Conservation (phyloP, 2,888 invertebrate genomes). For the Anaspis maculata region DNA sequence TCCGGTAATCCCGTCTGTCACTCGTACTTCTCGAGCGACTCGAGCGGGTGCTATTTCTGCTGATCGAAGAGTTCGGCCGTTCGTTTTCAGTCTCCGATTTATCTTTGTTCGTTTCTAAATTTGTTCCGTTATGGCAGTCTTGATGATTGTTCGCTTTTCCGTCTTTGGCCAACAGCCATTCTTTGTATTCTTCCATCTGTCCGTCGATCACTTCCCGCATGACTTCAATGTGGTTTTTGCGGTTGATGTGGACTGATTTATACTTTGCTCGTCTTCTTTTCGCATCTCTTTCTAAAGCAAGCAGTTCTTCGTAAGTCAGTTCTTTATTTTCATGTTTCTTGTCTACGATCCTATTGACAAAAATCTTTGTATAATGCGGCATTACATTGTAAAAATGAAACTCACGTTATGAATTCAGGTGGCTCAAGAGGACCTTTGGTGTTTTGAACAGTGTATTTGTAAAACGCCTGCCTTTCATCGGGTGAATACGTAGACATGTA, state of each 20-base stretch:
- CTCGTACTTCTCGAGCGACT: constrained; percentile 6
- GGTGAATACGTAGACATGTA: constrained; percentile 42
- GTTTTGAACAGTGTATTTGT: constrained; percentile 45
- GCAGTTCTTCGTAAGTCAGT: constrained; percentile 41
- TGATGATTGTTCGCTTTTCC: not conserved
- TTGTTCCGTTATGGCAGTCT: constrained; percentile 2
- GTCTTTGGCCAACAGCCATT: constrained; percentile 23
- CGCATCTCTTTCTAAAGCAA: constrained; percentile 51
- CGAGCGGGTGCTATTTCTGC: constrained; percentile 13
- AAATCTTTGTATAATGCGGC: not conserved
- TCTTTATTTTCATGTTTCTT: constrained; percentile 28
- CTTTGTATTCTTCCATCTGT: constrained; percentile 41
- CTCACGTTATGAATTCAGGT: constrained; percentile 39
- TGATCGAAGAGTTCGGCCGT: constrained; percentile 17
- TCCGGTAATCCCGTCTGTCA: not conserved
- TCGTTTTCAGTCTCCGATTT: constrained; percentile 7
- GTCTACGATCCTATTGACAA: not conserved
- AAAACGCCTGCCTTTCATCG: constrained; percentile 50
- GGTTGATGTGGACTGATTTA: constrained; percentile 47
- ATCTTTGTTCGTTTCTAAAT: constrained; percentile 5
- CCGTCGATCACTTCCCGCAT: constrained; percentile 52
- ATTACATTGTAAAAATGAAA: constrained; percentile 8
- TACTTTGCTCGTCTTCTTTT: constrained; percentile 53
- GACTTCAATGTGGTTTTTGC: constrained; percentile 50
- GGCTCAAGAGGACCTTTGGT: constrained; percentile 30